These are phyloP conservation scores for Tromatobia lineatoria DNA, from an alignment of 2,888 invertebrate genomes.

Conservation along the genomic window DNA sequence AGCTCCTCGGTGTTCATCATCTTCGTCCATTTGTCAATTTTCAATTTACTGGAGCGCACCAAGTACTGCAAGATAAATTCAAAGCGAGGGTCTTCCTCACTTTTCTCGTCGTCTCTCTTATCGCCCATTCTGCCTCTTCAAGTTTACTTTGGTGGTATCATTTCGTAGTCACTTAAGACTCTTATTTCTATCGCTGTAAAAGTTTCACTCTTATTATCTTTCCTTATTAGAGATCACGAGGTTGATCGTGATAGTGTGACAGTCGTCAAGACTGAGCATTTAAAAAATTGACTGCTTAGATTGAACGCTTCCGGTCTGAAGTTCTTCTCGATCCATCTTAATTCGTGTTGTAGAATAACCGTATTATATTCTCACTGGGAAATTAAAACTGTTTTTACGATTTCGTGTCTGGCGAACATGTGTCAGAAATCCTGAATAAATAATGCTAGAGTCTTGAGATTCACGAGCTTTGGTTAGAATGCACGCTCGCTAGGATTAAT, in stretches of 20 bases:
- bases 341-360: slow-evolving; percentile 6
- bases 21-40: slow-evolving; percentile 95
- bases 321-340: not conserved
- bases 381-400: slow-evolving; percentile 50
- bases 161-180: not conserved
- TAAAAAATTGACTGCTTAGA: slow-evolving; percentile 26
- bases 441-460: slow-evolving; percentile 34
- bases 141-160: slow-evolving; percentile 29
- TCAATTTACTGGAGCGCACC: slow-evolving; percentile 91
- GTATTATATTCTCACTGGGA: slow-evolving; percentile 32
- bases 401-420: slow-evolving; percentile 27
- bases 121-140: slow-evolving; percentile 75
- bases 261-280: slow-evolving; percentile 21
- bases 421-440: slow-evolving; percentile 45
- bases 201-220: slow-evolving; percentile 9
- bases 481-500: slow-evolving; percentile 40
- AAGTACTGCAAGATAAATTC: slow-evolving; percentile 93
- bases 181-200: slow-evolving; percentile 14
- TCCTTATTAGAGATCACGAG: not conserved
- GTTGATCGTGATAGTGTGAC: slow-evolving; percentile 36
- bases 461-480: slow-evolving; percentile 21
- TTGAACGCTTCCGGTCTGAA: slow-evolving; percentile 14
- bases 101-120: slow-evolving; percentile 83
- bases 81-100: slow-evolving; percentile 90
- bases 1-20: slow-evolving; percentile 91